Evolutionary conservation across 2,113 vertebrate species (phyloP).

Genomic region (Perognathus longimembris): DNA sequence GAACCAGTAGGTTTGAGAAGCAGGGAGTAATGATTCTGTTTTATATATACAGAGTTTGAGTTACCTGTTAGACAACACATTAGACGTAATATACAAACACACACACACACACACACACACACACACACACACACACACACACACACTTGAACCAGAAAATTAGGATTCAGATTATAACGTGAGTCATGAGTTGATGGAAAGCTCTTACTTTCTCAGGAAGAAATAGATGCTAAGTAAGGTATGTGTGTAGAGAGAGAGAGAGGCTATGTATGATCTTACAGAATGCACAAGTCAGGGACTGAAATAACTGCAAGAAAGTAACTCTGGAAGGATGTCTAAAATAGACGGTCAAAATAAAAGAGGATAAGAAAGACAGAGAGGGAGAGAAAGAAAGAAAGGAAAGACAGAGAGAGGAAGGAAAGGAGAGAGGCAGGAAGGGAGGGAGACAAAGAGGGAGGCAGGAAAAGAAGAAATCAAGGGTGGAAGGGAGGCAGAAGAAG

Average conservation of each 20-base stretch:
- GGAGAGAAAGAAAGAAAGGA: too few species aligned
- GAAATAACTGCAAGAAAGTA: constrained; percentile 8
- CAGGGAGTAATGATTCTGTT: not conserved
- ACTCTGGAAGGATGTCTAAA: not conserved
- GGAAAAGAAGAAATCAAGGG: rapidly evolving
- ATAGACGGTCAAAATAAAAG: not conserved
- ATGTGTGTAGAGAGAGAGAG: not conserved
- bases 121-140: not conserved
- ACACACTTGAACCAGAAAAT: not conserved
- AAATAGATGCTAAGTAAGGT: not conserved
- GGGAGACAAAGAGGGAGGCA: not conserved
- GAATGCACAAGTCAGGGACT: not conserved
- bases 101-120: not conserved
- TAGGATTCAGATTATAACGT: not conserved
- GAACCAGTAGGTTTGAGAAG: not conserved
- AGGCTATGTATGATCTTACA: rapidly evolving
- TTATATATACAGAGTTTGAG: not conserved
- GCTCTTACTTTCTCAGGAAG: not conserved
- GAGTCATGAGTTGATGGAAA: not conserved
- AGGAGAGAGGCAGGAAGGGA: not conserved
- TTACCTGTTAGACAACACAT: not conserved
- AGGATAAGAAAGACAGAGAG: not conserved
- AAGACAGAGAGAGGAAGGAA: not conserved
- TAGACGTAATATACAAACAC: not conserved
- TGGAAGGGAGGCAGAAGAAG: too few species aligned